Conservation (phyloP, 1,140 invertebrate genomes). For the Diorhabda carinulata region DNA sequence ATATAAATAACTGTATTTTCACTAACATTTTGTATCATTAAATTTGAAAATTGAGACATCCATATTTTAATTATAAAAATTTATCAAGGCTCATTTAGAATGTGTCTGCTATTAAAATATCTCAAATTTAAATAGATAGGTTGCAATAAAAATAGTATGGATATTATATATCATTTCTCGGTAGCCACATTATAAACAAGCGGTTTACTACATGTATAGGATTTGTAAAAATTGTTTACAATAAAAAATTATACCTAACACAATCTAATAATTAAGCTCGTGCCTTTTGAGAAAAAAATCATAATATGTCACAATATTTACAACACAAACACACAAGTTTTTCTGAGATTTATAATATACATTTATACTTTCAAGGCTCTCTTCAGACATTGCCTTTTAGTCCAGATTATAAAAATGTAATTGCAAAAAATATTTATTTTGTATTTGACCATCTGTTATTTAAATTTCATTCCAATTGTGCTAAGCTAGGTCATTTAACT, state of each 20-base stretch:
- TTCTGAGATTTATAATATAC: no score
- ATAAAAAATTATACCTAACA: slow-evolving; percentile 38
- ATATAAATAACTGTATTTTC: slow-evolving; percentile 31
- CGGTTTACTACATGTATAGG: slow-evolving; percentile 33
- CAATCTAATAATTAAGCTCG: slow-evolving; percentile 32
- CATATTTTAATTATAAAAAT: slow-evolving; percentile 41
- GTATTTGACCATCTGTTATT: no score
- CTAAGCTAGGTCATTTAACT: no score
- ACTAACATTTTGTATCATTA: slow-evolving; percentile 36
- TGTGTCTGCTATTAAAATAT: slow-evolving; percentile 23
- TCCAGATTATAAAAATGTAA: no score
- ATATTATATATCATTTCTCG: slow-evolving; percentile 18
- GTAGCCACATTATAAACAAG: slow-evolving; percentile 33
- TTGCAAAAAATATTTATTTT: no score
- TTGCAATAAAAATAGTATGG: slow-evolving; percentile 32
- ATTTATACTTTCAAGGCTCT: no score
- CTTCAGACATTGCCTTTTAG: no score
- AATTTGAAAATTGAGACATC: slow-evolving; percentile 39
- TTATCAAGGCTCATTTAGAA: slow-evolving; percentile 26
- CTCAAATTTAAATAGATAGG: slow-evolving; percentile 17
- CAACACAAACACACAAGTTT: no score
- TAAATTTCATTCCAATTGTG: no score
- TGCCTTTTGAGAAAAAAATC: no score
- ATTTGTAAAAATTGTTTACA: slow-evolving; percentile 35
- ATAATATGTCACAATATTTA: no score